Evolutionary conservation across 2,888 invertebrate genomes (phyloP).

Genomic region (Cephus nigrinus): DNA sequence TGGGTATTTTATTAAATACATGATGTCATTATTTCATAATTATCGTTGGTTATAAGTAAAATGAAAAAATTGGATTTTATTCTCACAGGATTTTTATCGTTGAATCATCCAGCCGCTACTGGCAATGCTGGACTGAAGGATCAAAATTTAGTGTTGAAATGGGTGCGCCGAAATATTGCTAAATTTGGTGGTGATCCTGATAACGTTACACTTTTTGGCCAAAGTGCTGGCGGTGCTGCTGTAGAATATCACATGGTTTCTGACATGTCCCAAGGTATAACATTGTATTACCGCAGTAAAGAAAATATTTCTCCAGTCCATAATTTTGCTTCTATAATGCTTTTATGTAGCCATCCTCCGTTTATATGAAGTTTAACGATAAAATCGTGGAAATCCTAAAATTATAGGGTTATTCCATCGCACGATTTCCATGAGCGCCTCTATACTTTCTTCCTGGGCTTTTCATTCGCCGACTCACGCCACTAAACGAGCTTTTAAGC

Average conservation of each 20-base stretch:
- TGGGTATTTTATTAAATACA: conserved; percentile 29
- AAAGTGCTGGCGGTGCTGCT: conserved; percentile 68
- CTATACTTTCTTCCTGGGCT: conserved; percentile 68
- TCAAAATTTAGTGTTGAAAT: conserved; percentile 69
- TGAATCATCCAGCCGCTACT: conserved; percentile 36
- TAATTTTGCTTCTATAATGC: background rate
- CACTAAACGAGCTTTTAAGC: conserved; percentile 53
- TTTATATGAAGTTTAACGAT: background rate
- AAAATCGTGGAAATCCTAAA: conserved; percentile 37
- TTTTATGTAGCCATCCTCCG: background rate
- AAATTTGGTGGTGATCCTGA: conserved; percentile 68
- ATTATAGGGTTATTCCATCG: conserved; percentile 68
- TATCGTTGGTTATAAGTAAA: background rate
- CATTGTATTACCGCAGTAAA: background rate
- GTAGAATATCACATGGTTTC: conserved; percentile 39
- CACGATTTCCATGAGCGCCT: conserved; percentile 71
- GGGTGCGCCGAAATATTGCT: conserved; percentile 68
- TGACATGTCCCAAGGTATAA: conserved; percentile 35
- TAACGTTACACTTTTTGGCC: conserved; percentile 69
- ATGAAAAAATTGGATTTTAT: background rate
- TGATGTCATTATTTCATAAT: background rate
- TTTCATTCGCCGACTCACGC: conserved; percentile 34
- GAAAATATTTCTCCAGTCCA: background rate
- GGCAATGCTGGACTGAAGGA: conserved; percentile 62
- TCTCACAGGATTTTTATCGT: conserved; percentile 30